phyloP scores from a whole-genome alignment of 2,113 vertebrate species.

The Cyprinus carpio region DNA sequence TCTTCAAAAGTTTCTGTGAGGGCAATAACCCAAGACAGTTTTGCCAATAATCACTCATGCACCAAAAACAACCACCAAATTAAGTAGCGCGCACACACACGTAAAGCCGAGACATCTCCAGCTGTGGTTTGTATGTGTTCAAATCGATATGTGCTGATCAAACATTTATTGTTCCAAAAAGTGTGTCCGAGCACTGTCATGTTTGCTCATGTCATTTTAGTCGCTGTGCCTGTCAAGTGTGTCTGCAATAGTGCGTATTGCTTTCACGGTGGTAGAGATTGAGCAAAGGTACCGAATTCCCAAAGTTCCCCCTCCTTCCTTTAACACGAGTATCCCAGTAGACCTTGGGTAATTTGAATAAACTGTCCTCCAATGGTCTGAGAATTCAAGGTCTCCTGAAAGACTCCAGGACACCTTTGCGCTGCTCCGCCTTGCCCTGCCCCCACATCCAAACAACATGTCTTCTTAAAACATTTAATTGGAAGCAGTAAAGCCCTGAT shows the following conservation, averaged over 20 bases:
- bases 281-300: constrained; percentile 35
- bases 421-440: not conserved
- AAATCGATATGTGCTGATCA: constrained; percentile 44
- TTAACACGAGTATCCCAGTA: not conserved
- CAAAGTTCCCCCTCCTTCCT: constrained; percentile 24
- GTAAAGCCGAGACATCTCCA: not conserved
- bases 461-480: constrained; percentile 75
- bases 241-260: not conserved
- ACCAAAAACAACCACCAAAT: not conserved
- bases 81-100: not conserved
- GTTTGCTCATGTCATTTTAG: constrained; percentile 23
- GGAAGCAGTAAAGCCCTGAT: constrained; percentile 69
- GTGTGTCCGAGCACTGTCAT: constrained; percentile 23
- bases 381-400: constrained; percentile 52
- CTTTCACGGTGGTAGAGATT: constrained; percentile 22
- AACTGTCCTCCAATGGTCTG: constrained; percentile 47
- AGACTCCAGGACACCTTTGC: constrained; percentile 29
- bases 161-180: constrained; percentile 28
- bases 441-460: constrained; percentile 39
- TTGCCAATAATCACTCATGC: constrained; percentile 12
- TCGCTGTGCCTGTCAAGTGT: not conserved
- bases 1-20: constrained; percentile 9
- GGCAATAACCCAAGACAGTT: constrained; percentile 1
- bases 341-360: constrained; percentile 46
- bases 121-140: not conserved